Conservation (phyloP, 2,888 invertebrate genomes). For the Lagria hirta region DNA sequence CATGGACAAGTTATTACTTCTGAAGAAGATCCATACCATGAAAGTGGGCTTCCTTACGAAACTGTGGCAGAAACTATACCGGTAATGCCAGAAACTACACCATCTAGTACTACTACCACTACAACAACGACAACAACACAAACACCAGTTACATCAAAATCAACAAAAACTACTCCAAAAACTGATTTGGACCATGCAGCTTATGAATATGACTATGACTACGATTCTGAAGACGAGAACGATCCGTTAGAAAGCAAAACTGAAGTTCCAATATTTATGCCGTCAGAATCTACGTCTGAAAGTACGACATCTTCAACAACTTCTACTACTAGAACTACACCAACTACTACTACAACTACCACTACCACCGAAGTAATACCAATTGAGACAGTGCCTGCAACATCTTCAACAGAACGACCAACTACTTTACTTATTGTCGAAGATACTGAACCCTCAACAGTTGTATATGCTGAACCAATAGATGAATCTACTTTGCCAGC, state of each 20-base stretch:
- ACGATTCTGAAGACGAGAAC: conserved; percentile 50
- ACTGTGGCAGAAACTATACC: conserved; percentile 11
- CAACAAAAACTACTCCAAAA: conserved; percentile 26
- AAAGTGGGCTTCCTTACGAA: conserved; percentile 9
- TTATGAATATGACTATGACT: conserved; percentile 55
- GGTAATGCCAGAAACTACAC: conserved; percentile 17
- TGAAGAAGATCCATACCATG: conserved; percentile 29
- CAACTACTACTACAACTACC: conserved; percentile 24
- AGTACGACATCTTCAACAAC: background rate
- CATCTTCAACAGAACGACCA: conserved; percentile 17
- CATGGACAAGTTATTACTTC: conserved; percentile 50
- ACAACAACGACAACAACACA: conserved; percentile 24
- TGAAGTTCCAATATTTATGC: conserved; percentile 40
- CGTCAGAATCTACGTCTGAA: conserved; percentile 20
- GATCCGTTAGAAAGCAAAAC: conserved; percentile 52
- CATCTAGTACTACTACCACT: conserved; percentile 24
- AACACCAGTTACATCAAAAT: conserved; percentile 22
- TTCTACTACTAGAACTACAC: conserved; percentile 26
- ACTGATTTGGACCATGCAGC: conserved; percentile 46
- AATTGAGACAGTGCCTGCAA: conserved; percentile 30
- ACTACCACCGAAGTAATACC: conserved; percentile 25
- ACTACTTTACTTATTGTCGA: conserved; percentile 31
- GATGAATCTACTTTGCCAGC: background rate
- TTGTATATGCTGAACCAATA: conserved; percentile 32
- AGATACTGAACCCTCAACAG: conserved; percentile 35